phyloP scores from a whole-genome alignment of 2,113 vertebrate genomes.

The Rhombomys opimus region DNA sequence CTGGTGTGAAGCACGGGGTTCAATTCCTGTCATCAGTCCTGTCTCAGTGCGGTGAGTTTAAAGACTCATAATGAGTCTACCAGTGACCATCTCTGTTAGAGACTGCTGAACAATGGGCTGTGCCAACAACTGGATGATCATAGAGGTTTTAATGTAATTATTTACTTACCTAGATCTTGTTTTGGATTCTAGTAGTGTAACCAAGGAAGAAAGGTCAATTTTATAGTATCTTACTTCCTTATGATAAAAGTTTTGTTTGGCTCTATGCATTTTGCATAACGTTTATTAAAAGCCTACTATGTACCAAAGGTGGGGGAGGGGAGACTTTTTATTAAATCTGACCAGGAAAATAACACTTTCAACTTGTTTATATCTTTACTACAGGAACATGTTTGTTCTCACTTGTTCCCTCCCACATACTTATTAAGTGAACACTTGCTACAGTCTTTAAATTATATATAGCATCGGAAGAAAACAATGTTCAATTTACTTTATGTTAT shows the following conservation, averaged over 20 bases:
- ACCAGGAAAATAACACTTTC: slow-evolving; percentile 33
- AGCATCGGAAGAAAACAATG: slow-evolving; percentile 24
- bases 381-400: slow-evolving; percentile 21
- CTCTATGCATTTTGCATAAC: neutral
- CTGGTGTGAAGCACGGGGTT: neutral
- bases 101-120: neutral
- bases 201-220: slow-evolving; percentile 12
- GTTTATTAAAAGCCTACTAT: slow-evolving; percentile 2
- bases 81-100: neutral
- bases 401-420: neutral
- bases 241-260: slow-evolving; percentile 61
- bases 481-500: slow-evolving; percentile 40
- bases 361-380: slow-evolving; percentile 57
- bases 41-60: neutral
- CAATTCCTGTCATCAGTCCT: no score
- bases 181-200: slow-evolving; percentile 3
- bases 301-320: neutral
- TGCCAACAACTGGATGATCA: neutral
- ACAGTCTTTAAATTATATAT: slow-evolving; percentile 30
- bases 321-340: neutral
- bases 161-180: neutral
- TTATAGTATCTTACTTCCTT: slow-evolving; percentile 46
- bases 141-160: neutral
- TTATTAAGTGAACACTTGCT: slow-evolving; percentile 17
- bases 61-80: neutral